Evolutionary conservation across 2,797 vertebrate genomes (phyloP).

Genomic region (Momotus momota): DNA sequence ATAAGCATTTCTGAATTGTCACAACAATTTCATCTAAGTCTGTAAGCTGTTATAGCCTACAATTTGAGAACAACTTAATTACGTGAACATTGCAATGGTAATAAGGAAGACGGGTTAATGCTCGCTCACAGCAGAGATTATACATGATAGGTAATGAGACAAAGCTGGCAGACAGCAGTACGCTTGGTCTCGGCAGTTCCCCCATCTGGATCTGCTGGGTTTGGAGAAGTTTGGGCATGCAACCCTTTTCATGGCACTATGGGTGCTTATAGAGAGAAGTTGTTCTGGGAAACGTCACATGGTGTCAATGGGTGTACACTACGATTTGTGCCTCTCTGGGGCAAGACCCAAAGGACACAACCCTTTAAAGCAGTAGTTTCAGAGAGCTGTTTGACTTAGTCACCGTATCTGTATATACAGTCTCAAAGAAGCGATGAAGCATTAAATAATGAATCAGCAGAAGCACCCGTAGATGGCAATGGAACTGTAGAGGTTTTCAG

Average conservation of each 20-base stretch:
- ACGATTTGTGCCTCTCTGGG: not conserved
- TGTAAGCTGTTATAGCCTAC: conserved; percentile 35
- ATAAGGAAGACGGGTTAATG: conserved; percentile 14
- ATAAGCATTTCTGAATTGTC: conserved; percentile 50
- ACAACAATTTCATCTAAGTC: conserved; percentile 25
- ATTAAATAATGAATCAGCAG: not conserved
- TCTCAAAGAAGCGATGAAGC: not conserved
- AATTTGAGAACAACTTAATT: conserved; percentile 58
- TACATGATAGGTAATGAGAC: conserved; percentile 22
- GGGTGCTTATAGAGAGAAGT: not conserved
- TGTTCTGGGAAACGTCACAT: not conserved
- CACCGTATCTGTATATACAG: too few relatives aligned
- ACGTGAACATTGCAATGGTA: conserved; percentile 39
- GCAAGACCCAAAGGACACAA: not conserved
- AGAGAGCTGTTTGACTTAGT: not conserved
- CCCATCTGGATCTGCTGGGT: not conserved
- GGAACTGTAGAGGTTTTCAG: not conserved
- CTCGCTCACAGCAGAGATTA: conserved; percentile 31
- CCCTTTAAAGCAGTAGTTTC: not conserved
- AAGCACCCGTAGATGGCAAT: not conserved
- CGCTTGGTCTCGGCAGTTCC: not conserved
- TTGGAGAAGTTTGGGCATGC: not conserved
- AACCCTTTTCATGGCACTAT: not conserved
- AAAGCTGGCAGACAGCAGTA: conserved; percentile 5
- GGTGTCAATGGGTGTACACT: not conserved